Evolutionary conservation across 2,113 vertebrate genomes (phyloP).

Genomic region (Machaerirhynchus nigripectus): DNA sequence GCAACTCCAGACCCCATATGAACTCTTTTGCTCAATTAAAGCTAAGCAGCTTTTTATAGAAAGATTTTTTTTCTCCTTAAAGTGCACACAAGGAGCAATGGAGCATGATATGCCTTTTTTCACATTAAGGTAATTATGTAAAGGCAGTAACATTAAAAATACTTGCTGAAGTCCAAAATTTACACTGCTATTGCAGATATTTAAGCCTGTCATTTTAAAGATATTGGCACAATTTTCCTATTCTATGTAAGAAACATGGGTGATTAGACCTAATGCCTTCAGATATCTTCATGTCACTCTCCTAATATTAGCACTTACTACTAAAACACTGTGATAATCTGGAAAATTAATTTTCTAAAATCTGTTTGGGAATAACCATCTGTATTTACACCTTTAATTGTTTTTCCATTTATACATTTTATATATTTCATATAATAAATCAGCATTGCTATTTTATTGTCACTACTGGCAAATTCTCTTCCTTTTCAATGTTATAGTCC

Average conservation of each 20-base stretch:
- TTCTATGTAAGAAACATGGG: constrained; percentile 61
- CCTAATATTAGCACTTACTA: constrained; percentile 17
- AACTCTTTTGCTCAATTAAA: constrained; percentile 75
- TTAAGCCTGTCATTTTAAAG: constrained; percentile 68
- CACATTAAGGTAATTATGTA: constrained; percentile 65
- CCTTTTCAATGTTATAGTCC: not conserved
- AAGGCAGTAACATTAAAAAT: constrained; percentile 60
- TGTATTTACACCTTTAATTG: not conserved
- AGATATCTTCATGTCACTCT: not conserved
- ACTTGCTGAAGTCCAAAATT: constrained; percentile 67
- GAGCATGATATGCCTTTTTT: constrained; percentile 48
- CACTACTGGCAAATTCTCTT: not conserved
- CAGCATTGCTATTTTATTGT: not conserved
- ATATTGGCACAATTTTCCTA: constrained; percentile 59
- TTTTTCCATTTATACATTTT: not conserved
- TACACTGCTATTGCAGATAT: constrained; percentile 44
- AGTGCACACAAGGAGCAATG: constrained; percentile 55
- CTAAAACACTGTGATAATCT: not conserved
- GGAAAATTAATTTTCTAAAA: constrained; percentile 28
- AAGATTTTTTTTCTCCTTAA: not conserved
- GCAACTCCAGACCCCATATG: constrained; percentile 57
- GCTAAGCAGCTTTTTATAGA: constrained; percentile 38
- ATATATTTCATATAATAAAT: not conserved
- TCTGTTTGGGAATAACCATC: not conserved
- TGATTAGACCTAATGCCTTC: constrained; percentile 62